Evolutionary conservation across 2,888 invertebrate genomes (phyloP).

Genomic region (Patella depressa): DNA sequence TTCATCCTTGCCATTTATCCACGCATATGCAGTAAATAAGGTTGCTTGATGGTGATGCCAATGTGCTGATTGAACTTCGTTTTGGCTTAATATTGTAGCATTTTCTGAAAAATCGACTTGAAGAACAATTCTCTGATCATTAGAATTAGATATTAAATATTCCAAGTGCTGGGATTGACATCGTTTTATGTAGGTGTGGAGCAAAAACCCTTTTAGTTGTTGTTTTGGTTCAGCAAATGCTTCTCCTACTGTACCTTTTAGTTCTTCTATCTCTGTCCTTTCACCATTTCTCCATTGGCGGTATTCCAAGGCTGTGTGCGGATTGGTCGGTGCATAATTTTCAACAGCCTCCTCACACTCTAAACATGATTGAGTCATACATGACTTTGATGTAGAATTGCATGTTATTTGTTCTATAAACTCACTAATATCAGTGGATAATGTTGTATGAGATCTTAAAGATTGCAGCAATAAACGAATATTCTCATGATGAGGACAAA

Average conservation of each 20-base stretch:
- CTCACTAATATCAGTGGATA: not conserved
- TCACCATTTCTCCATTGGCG: not conserved
- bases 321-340: not conserved
- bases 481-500: not conserved
- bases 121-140: not conserved
- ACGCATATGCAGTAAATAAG: not conserved
- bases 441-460: not conserved
- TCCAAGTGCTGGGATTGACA: not conserved
- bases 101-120: slow-evolving; percentile 4
- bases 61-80: not conserved
- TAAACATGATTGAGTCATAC: not conserved
- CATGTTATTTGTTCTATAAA: slow-evolving; percentile 7
- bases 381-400: not conserved
- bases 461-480: not conserved
- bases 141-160: not conserved
- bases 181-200: not conserved
- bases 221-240: not conserved
- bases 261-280: not conserved
- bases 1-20: not conserved
- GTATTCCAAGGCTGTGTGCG: not conserved
- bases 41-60: not conserved
- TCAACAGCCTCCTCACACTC: not conserved
- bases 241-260: not conserved
- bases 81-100: not conserved
- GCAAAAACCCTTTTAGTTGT: not conserved